These are phyloP conservation scores for Botrylloides violaceus DNA, from an alignment of 23 tunicate genomes.

Conservation along the genomic window DNA sequence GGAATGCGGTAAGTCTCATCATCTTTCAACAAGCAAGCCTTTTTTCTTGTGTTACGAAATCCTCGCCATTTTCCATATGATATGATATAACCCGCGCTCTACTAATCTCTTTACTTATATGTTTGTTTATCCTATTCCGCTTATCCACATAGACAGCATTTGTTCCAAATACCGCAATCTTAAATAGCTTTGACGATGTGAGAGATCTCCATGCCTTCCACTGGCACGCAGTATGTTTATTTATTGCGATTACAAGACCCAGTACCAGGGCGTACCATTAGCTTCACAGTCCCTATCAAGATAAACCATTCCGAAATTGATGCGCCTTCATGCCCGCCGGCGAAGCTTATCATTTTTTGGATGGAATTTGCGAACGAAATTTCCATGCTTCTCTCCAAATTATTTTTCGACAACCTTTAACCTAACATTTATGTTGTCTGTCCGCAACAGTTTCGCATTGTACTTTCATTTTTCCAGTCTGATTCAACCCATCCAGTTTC, in stretches of 20 bases:
- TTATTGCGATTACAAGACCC: conserved; percentile 27
- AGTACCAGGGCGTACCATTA: conserved; percentile 29
- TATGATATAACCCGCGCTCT: background rate
- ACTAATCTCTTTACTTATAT: no score
- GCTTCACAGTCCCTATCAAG: conserved; percentile 25
- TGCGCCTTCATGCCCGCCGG: conserved; percentile 19
- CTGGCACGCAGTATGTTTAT: conserved; percentile 27
- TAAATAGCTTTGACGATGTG: background rate
- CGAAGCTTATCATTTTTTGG: conserved; percentile 27
- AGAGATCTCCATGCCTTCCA: conserved; percentile 22
- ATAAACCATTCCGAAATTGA: conserved; percentile 20
- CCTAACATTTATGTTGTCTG: background rate
- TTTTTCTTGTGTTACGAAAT: no score
- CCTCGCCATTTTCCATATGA: background rate
- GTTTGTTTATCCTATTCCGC: background rate
- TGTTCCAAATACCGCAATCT: background rate
- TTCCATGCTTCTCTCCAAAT: background rate
- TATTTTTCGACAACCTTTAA: background rate
- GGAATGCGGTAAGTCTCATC: background rate
- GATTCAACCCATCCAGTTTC: no score
- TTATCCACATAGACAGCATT: background rate
- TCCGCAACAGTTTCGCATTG: background rate
- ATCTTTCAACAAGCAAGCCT: background rate
- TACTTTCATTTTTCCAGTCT: no score
- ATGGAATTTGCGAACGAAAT: conserved; percentile 17